Percentiles rank a stretch among this genome's conserved stretches.
These are phyloP conservation scores for Noctuana brunneofusca DNA, from an alignment of 2,888 invertebrate genomes.

Conservation along the genomic window DNA sequence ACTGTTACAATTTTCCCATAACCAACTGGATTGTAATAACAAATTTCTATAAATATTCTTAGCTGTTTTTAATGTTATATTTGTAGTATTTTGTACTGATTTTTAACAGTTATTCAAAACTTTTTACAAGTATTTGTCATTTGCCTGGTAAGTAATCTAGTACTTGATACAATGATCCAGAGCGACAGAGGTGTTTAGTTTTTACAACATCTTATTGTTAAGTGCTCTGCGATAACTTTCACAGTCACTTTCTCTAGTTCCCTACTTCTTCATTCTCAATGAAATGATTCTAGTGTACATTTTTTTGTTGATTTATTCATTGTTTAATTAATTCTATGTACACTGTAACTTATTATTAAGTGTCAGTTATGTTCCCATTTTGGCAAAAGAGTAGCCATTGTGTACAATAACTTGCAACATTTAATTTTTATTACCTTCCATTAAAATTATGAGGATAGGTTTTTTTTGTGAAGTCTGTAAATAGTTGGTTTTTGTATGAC, in stretches of 20 bases:
- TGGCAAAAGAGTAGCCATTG: background rate
- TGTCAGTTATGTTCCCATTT: background rate
- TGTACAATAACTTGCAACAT: background rate
- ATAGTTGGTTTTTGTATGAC: too few species aligned
- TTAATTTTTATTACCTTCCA: too few species aligned
- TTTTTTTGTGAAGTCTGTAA: too few species aligned
- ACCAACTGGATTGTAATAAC: constrained; percentile 15
- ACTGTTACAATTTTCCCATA: background rate
- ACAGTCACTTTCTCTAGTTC: constrained; percentile 41
- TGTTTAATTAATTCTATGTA: background rate
- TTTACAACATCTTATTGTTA: constrained; percentile 28
- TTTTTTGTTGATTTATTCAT: background rate
- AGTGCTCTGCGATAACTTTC: constrained; percentile 38
- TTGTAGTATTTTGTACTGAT: background rate
- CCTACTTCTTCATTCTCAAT: constrained; percentile 34
- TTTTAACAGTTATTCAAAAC: background rate
- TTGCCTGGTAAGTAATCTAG: constrained; percentile 17
- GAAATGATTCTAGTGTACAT: constrained; percentile 33
- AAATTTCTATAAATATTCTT: background rate
- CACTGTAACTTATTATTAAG: background rate
- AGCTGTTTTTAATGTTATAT: background rate
- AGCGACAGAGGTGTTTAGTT: constrained; percentile 14
- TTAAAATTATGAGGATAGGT: too few species aligned
- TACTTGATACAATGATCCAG: constrained; percentile 13
- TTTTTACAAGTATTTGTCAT: background rate